Percentiles rank a stretch among this genome's conserved stretches.
phyloP scores from a whole-genome alignment of 2,797 vertebrate genomes.

The Poecilia velifera region DNA sequence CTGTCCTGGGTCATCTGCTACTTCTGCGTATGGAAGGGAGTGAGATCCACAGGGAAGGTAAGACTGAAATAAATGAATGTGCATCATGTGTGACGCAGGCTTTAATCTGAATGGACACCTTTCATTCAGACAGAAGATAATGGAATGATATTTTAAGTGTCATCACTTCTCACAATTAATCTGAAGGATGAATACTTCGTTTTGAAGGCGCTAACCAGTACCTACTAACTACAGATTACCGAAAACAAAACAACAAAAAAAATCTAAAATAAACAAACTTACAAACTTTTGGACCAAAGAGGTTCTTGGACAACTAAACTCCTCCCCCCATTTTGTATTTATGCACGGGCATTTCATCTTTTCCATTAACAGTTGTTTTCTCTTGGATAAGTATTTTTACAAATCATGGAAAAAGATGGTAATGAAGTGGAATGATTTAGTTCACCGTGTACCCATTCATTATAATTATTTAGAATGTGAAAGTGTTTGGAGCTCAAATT shows the following conservation, averaged over 20 bases:
- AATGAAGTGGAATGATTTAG: not conserved
- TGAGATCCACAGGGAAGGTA: conserved; percentile 92
- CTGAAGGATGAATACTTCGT: not conserved
- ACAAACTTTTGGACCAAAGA: not conserved
- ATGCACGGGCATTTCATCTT: not conserved
- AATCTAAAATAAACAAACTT: not conserved
- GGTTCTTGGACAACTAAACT: not conserved
- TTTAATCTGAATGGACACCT: not conserved
- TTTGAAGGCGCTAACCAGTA: not conserved
- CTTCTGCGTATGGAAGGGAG: conserved; percentile 95
- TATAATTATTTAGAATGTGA: too few relatives aligned
- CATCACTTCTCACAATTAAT: not conserved
- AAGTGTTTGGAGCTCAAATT: too few relatives aligned
- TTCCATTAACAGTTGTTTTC: not conserved
- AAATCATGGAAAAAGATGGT: not conserved
- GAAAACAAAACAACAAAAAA: not conserved
- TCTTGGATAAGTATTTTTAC: not conserved
- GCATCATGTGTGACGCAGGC: not conserved
- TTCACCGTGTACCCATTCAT: too few relatives aligned
- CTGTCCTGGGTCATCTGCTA: conserved; percentile 90
- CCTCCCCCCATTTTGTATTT: not conserved
- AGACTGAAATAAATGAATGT: not conserved
- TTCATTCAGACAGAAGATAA: not conserved
- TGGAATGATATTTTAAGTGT: not conserved
- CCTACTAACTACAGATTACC: not conserved